Evolutionary conservation across 2,113 vertebrate genomes (phyloP).

Genomic region (Urocynchramus pylzowi): DNA sequence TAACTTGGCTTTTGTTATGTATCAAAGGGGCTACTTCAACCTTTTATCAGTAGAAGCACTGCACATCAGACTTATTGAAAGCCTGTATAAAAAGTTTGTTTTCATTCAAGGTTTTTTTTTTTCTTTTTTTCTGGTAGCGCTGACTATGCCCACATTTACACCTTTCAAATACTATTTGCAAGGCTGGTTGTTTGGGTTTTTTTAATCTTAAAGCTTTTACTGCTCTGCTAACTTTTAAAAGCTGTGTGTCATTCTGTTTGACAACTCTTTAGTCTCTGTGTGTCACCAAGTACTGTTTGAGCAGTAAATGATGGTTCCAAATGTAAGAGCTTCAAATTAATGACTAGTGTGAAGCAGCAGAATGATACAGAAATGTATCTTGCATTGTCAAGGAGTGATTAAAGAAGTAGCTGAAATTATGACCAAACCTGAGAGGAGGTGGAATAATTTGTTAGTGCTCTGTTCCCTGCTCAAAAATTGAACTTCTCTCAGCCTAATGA

Average conservation of each 20-base stretch:
- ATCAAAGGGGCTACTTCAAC: neutral
- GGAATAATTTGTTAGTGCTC: neutral
- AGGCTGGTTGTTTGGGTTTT: neutral
- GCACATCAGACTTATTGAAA: neutral
- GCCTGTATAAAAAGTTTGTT: neutral
- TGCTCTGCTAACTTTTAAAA: neutral
- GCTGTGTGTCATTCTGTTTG: neutral
- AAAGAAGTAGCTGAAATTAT: neutral
- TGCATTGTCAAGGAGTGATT: neutral
- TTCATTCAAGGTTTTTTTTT: neutral
- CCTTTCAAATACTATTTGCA: neutral
- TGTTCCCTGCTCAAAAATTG: neutral
- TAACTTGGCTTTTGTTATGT: neutral
- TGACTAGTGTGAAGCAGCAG: neutral
- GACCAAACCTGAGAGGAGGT: neutral
- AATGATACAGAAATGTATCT: neutral
- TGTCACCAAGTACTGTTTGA: neutral
- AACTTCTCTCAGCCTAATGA: neutral
- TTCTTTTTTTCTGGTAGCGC: neutral
- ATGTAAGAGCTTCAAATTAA: neutral
- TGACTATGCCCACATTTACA: neutral
- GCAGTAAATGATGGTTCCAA: neutral
- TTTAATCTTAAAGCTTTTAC: neutral
- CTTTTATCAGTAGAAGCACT: neutral
- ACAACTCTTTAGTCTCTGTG: neutral